These are phyloP conservation scores for Carlito syrichta DNA, from an alignment of 2,113 vertebrate species.

Conservation along the genomic window DNA sequence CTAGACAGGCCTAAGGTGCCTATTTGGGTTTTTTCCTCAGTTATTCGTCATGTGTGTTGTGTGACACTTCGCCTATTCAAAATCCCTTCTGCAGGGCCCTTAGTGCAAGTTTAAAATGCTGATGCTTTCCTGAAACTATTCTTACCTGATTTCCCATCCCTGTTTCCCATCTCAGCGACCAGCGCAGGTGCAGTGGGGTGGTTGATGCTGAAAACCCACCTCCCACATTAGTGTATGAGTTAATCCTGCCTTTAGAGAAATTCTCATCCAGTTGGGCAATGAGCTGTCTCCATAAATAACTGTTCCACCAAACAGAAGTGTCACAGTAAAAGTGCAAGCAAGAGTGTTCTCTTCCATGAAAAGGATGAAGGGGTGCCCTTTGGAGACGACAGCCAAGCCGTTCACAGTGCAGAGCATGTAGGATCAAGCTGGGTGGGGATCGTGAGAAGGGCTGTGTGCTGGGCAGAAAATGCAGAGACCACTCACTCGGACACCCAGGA, in stretches of 20 bases:
- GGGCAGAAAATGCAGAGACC: no score
- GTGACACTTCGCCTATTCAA: neutral
- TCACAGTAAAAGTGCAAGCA: neutral
- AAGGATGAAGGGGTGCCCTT: rapidly evolving
- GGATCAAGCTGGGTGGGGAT: rapidly evolving
- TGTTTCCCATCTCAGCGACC: neutral
- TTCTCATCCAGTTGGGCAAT: neutral
- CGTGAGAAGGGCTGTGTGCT: rapidly evolving
- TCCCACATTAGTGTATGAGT: neutral
- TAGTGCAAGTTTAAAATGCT: no score
- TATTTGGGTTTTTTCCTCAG: neutral
- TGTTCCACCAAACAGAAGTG: neutral
- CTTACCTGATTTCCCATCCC: neutral
- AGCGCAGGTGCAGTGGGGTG: no score
- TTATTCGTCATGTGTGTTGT: neutral
- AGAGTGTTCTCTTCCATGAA: rapidly evolving
- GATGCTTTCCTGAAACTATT: neutral
- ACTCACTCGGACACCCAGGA: rapidly evolving
- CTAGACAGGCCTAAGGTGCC: rapidly evolving
- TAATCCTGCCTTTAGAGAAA: neutral
- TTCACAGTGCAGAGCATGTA: neutral
- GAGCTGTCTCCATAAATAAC: neutral
- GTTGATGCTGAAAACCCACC: neutral
- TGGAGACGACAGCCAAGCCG: no score
- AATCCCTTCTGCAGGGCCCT: neutral